Evolutionary conservation across 2,888 invertebrate genomes (phyloP), one percentile per base, ranked within the genome.

Genomic region (Encarsia formosa): DNA sequence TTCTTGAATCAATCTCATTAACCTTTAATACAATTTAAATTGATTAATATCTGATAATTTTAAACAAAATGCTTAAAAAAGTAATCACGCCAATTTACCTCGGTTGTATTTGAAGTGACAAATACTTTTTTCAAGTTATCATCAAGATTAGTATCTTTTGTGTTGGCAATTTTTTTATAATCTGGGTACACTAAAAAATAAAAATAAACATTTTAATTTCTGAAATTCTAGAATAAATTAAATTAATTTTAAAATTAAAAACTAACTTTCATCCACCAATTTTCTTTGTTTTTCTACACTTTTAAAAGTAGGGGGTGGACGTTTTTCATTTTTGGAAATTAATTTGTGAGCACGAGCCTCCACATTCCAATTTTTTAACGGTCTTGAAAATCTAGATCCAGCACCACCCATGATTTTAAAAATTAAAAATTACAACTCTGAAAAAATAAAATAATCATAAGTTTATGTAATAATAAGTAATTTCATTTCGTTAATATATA

Each of bases 401-500:
- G 81, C 77, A 74, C 81, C 82, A 63, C 87, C 87, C 87, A 87
- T 87, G n/a, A n/a, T n/a, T n/a, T n/a, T n/a, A n/a, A n/a, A n/a
- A n/a, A n/a, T n/a, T n/a, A n/a, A n/a, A n/a, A n/a, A n/a, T n/a
- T n/a, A n/a, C n/a, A n/a, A n/a, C n/a, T n/a, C n/a, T n/a, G n/a
- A n/a, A n/a, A n/a, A n/a, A n/a, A n/a, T n/a, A n/a, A n/a, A n/a
- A n/a, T n/a, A n/a, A n/a, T n/a, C n/a, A n/a, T n/a, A n/a, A n/a
- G n/a, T n/a, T n/a, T n/a, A n/a, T n/a, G n/a, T n/a, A n/a, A n/a
- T n/a, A n/a, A n/a, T n/a, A n/a, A n/a, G n/a, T n/a, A n/a, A n/a
- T n/a, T n/a, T n/a, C n/a, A n/a, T n/a, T n/a, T n/a, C n/a, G n/a
- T n/a, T n/a, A n/a, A n/a, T n/a, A n/a, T n/a, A n/a, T n/a, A n/a